Percentiles rank a stretch among this genome's conserved stretches.
phyloP scores from a whole-genome alignment of 2,113 vertebrate genomes.

The Neolamprologus devosi region DNA sequence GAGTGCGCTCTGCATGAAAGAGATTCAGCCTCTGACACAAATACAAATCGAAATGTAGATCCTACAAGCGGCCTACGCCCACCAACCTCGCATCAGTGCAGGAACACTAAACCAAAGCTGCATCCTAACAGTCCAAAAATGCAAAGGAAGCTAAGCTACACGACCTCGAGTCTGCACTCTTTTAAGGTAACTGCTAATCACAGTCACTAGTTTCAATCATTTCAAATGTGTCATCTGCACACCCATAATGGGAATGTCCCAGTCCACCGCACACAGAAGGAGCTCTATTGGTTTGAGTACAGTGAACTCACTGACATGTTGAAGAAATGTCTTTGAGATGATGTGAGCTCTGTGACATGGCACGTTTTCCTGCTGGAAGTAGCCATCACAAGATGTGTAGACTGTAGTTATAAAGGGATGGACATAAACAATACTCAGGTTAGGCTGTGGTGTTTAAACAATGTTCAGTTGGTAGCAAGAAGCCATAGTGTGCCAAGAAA shows the following conservation, averaged over 20 bases:
- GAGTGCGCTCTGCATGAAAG: neutral
- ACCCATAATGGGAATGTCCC: neutral
- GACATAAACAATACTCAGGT: neutral
- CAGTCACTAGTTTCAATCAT: neutral
- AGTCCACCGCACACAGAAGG: neutral
- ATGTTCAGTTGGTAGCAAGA: neutral
- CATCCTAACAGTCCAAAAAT: neutral
- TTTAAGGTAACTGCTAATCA: neutral
- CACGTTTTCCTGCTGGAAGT: neutral
- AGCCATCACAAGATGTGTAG: neutral
- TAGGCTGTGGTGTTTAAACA: neutral
- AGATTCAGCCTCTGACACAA: neutral
- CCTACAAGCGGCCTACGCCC: neutral
- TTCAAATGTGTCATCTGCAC: neutral
- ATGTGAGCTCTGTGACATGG: neutral
- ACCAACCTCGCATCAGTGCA: neutral
- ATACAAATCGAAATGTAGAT: neutral
- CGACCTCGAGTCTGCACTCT: neutral
- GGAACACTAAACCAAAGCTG: neutral
- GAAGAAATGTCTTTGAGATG: neutral
- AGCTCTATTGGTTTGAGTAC: neutral
- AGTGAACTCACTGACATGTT: neutral
- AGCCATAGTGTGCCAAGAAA: neutral
- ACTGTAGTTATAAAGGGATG: fast-evolving
- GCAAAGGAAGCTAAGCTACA: neutral